phyloP scores from a whole-genome alignment of 2,888 invertebrate species.

The Slavum lentiscoides region DNA sequence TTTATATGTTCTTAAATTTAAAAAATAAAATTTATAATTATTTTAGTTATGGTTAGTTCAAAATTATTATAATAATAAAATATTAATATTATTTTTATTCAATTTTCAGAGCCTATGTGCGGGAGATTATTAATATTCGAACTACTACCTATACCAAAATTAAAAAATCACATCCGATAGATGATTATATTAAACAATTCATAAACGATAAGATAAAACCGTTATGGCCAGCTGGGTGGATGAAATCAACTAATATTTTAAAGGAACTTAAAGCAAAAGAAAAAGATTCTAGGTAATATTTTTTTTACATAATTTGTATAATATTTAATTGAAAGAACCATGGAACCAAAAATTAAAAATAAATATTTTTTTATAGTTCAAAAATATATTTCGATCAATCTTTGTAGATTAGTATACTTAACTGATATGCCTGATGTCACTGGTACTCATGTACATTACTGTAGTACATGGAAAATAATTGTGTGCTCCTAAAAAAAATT shows the following conservation, averaged over 20 bases:
- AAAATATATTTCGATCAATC: no score
- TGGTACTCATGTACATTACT: no score
- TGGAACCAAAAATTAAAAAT: no score
- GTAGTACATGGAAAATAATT: no score
- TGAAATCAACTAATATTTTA: slow-evolving; percentile 65
- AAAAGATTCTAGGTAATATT: slow-evolving; percentile 35
- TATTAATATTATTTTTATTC: neutral
- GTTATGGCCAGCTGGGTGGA: slow-evolving; percentile 72
- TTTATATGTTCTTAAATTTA: no score
- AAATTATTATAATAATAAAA: neutral
- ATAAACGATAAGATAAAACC: slow-evolving; percentile 67
- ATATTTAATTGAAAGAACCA: no score
- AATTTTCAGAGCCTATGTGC: slow-evolving; percentile 54
- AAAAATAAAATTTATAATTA: no score
- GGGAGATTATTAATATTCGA: slow-evolving; percentile 51
- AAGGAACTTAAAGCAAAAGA: slow-evolving; percentile 59
- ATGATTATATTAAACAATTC: slow-evolving; percentile 64
- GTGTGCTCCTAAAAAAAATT: no score
- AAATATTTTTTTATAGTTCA: no score
- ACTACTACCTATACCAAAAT: slow-evolving; percentile 49
- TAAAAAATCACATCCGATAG: slow-evolving; percentile 61
- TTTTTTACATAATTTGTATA: neutral
- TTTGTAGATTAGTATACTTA: no score
- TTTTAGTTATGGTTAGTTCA: neutral
- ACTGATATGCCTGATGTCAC: no score